Conservation (phyloP, 2,888 invertebrate species). For the Sphaerophoria rueppellii region DNA sequence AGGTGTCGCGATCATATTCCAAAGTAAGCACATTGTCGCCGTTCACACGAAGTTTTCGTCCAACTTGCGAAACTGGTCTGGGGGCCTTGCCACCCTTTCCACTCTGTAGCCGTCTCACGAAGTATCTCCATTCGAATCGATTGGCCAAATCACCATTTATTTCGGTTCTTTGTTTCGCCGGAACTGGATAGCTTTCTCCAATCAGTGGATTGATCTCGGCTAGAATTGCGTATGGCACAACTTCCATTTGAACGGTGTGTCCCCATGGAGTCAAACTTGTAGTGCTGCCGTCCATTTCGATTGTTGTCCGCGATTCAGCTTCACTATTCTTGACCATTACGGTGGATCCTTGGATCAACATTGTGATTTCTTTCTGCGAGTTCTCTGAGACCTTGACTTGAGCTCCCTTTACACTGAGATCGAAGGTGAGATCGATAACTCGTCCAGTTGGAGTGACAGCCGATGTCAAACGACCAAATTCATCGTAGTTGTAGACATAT, state of each 20-base stretch:
- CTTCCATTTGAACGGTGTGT: slow-evolving; percentile 94
- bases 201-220: slow-evolving; percentile 93
- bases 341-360: slow-evolving; percentile 93
- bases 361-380: slow-evolving; percentile 91
- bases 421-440: slow-evolving; percentile 93
- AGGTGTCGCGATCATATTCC: slow-evolving; percentile 94
- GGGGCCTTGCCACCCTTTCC: slow-evolving; percentile 82
- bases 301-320: slow-evolving; percentile 90
- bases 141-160: slow-evolving; percentile 95
- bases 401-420: slow-evolving; percentile 95
- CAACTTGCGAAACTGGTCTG: slow-evolving; percentile 90
- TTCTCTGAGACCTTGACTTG: slow-evolving; percentile 93
- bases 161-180: slow-evolving; percentile 94
- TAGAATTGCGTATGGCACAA: slow-evolving; percentile 93
- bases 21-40: slow-evolving; percentile 95
- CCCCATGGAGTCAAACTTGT: slow-evolving; percentile 92
- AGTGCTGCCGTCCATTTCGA: slow-evolving; percentile 92
- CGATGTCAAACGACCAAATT: slow-evolving; percentile 94
- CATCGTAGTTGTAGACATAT: slow-evolving; percentile 97
- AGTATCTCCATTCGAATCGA: slow-evolving; percentile 97
- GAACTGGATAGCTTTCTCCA: slow-evolving; percentile 95
- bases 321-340: slow-evolving; percentile 92
- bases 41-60: slow-evolving; percentile 92
- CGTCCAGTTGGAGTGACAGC: slow-evolving; percentile 98
- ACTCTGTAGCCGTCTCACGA: slow-evolving; percentile 89